Percentiles rank a stretch among this genome's conserved stretches.
phyloP scores from a whole-genome alignment of 2,113 vertebrate species.

The Glaucomys volans region DNA sequence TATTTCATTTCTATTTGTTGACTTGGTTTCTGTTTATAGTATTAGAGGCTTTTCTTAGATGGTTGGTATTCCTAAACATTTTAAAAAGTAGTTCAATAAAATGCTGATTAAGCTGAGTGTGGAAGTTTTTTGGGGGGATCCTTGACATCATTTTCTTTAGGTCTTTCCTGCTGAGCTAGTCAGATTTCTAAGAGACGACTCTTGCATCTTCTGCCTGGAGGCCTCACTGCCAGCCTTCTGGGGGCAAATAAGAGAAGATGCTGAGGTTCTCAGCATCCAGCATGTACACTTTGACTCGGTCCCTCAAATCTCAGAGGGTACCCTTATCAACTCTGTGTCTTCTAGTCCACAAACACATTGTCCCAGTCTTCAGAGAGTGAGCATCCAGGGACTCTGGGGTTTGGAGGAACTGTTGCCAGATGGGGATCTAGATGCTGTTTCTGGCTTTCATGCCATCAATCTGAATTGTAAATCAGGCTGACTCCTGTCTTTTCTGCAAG shows the following conservation, averaged over 20 bases:
- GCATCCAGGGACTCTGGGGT: background rate
- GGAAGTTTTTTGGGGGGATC: background rate
- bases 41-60: constrained; percentile 9
- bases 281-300: background rate
- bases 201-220: background rate
- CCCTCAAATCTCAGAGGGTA: background rate
- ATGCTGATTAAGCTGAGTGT: background rate
- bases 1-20: background rate
- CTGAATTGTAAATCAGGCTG: background rate
- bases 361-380: background rate
- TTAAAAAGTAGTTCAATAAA: constrained; percentile 19
- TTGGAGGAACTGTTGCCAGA: background rate
- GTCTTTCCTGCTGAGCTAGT: background rate
- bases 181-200: background rate
- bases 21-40: background rate
- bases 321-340: background rate
- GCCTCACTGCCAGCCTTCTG: background rate
- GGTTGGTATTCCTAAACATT: background rate
- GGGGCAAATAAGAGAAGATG: background rate
- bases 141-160: background rate
- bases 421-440: background rate
- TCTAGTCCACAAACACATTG: background rate
- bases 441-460: background rate
- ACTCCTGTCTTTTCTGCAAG: background rate
- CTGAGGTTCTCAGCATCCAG: background rate